phyloP scores from a whole-genome alignment of 2,888 invertebrate species.

The Protophormia terraenovae region DNA sequence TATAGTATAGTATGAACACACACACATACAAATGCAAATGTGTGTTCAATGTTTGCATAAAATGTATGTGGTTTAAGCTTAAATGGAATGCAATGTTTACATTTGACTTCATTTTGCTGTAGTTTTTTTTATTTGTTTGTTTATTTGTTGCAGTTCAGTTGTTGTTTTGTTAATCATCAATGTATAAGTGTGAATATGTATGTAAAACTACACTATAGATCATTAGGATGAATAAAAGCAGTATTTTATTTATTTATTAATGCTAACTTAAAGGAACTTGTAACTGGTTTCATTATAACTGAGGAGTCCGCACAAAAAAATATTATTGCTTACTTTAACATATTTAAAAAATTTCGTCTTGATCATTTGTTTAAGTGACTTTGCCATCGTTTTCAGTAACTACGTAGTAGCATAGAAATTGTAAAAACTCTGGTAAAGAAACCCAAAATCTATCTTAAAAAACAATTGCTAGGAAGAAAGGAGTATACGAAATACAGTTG shows the following conservation, averaged over 20 bases:
- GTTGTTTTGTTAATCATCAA: not conserved
- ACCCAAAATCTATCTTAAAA: too few species aligned
- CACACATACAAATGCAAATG: not conserved
- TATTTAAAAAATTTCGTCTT: too few species aligned
- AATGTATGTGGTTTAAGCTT: conserved; percentile 44
- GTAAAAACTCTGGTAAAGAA: too few species aligned
- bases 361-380: too few species aligned
- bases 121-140: conserved; percentile 11
- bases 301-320: too few species aligned
- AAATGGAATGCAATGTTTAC: conserved; percentile 48
- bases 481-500: too few species aligned
- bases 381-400: too few species aligned
- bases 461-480: too few species aligned
- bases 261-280: not conserved
- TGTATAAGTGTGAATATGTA: not conserved
- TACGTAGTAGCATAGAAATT: too few species aligned
- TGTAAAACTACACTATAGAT: not conserved
- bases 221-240: not conserved
- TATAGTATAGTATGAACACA: not conserved
- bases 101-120: conserved; percentile 39
- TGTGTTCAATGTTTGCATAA: conserved; percentile 32
- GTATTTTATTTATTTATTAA: not conserved
- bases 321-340: too few species aligned
- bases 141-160: conserved; percentile 9
- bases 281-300: too few species aligned